Base-by-base conservation (phyloP, 2,113 vertebrate species). In the Origma solitaria region DNA sequence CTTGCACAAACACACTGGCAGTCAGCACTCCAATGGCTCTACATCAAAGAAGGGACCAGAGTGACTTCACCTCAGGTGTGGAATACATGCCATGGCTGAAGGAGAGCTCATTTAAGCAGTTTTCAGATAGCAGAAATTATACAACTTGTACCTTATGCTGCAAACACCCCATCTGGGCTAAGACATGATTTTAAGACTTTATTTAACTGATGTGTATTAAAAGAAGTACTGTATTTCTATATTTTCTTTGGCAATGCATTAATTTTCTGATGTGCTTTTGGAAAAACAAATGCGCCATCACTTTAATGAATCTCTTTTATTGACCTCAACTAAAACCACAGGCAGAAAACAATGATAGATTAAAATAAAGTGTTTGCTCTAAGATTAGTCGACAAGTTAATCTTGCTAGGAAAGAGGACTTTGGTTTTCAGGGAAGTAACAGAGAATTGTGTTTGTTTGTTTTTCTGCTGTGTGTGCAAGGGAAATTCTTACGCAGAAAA, bases 301-400 rank as follows among this genome's bases (percentile, higher is more conserved):
- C n/a, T 92, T 94, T 93, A 96, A 95, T 45, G 61, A 94, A 71
- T 57, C 68, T 80, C 62, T 90, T 92, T 82, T 86, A 88, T 60
- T 94, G 86, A 92, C 90, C 82, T 90, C 82, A 64, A 19, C 56
- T 93, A 92, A 95, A 94, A 79, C 60, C 78, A 66, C 35, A 90
- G 64, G 64, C 72, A 92, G 85, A 96, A 96, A 96, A 97, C 92
- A 96, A 95, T 93, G 88, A 92, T 2, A 94, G 82, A 94, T 93
- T 83, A 92, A 94, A 95, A 90, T 81, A 62, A 88, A 90, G 56
- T 90, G 92, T 84, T 96, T 96, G 80, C 77, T 92, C 76, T 86
- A 70, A 45, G 72, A 95, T 88, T 88, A 93, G 71, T 79, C 0
- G 3, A 88, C 79, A 88, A 81, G 69, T 90, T 95, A 95, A 96